Conservation (phyloP, 2,888 invertebrate species). For the Alitta virens region DNA sequence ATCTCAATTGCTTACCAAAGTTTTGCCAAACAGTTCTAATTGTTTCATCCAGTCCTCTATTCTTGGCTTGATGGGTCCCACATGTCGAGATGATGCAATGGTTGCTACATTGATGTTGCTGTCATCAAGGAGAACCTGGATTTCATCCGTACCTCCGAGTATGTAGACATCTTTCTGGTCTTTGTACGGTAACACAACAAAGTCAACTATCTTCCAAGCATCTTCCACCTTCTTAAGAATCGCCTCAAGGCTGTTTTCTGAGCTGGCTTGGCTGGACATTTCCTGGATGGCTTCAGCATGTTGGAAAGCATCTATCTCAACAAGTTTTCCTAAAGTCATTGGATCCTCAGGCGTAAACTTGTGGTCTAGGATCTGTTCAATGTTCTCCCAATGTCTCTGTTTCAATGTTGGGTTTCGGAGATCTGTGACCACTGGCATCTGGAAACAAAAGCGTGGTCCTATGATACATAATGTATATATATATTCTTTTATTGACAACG, state of each 20-base stretch:
- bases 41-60: constrained; percentile 81
- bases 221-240: constrained; percentile 82
- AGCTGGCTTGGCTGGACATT: constrained; percentile 82
- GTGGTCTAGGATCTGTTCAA: constrained; percentile 70
- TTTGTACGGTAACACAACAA: constrained; percentile 74
- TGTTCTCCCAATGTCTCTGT: constrained; percentile 79
- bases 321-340: constrained; percentile 69
- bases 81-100: constrained; percentile 81
- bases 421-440: constrained; percentile 72
- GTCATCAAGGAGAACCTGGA: constrained; percentile 79
- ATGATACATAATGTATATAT: no score
- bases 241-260: constrained; percentile 78
- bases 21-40: constrained; percentile 75
- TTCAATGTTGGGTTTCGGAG: constrained; percentile 78
- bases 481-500: no score
- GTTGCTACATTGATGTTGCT: constrained; percentile 83
- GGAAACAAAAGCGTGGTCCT: no score
- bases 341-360: constrained; percentile 70
- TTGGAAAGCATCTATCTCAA: constrained; percentile 73
- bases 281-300: constrained; percentile 76
- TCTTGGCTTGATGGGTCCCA: constrained; percentile 77
- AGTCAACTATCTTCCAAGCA: constrained; percentile 77
- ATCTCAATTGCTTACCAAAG: constrained; percentile 69
- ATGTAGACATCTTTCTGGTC: constrained; percentile 81
- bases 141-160: constrained; percentile 79